These are phyloP conservation scores for Fregata magnificens DNA, from an alignment of 2,113 vertebrate species.

Conservation along the genomic window DNA sequence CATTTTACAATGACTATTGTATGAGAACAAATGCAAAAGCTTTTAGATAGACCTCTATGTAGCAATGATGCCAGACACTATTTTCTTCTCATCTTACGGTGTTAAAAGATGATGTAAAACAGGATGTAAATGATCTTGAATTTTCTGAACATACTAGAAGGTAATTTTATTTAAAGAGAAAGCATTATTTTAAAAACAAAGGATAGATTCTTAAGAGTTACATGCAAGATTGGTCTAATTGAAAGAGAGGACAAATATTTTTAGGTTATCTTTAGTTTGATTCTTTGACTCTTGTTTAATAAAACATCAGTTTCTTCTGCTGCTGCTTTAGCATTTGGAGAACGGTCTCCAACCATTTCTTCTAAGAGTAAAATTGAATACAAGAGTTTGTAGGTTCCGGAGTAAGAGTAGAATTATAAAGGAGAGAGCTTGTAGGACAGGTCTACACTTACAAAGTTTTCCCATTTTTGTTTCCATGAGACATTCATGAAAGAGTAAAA, in stretches of 20 bases:
- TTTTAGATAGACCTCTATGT: conserved; percentile 34
- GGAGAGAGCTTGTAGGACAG: background rate
- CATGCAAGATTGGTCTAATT: background rate
- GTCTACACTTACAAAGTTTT: background rate
- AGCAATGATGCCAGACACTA: conserved; percentile 57
- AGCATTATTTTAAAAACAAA: background rate
- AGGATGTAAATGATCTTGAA: conserved; percentile 18
- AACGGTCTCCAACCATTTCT: background rate
- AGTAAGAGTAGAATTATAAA: background rate
- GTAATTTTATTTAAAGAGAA: background rate
- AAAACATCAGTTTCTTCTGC: background rate
- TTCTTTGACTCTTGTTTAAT: background rate
- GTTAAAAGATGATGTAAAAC: conserved; percentile 21
- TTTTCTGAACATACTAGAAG: background rate
- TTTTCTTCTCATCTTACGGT: conserved; percentile 72
- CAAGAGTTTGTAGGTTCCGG: background rate
- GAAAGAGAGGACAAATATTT: background rate
- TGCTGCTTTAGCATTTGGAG: background rate
- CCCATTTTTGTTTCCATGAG: background rate
- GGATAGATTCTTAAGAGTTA: background rate
- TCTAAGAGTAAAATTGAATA: background rate
- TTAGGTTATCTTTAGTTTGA: background rate
- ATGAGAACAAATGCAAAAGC: conserved; percentile 53
- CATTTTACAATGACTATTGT: conserved; percentile 53
- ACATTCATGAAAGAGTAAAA: background rate